Conservation (phyloP, 2,113 vertebrate species). For the Pedetes capensis region DNA sequence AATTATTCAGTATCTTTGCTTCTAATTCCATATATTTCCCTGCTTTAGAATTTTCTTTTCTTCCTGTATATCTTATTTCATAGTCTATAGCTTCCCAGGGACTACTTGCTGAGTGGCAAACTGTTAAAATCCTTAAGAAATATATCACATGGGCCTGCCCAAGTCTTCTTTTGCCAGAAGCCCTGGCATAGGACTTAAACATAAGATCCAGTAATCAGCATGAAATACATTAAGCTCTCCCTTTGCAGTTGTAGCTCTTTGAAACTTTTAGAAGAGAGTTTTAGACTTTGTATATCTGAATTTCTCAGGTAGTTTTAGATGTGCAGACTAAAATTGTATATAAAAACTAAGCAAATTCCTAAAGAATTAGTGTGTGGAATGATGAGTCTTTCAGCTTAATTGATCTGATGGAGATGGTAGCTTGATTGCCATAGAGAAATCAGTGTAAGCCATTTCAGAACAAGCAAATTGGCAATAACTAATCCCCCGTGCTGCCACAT, state of each 20-base stretch:
- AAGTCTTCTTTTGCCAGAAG: background rate
- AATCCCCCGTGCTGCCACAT: background rate
- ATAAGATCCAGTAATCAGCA: background rate
- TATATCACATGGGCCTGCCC: background rate
- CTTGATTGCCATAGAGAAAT: background rate
- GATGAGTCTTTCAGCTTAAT: background rate
- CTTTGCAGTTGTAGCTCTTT: background rate
- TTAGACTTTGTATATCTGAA: background rate
- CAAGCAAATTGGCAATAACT: background rate
- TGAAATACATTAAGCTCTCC: background rate
- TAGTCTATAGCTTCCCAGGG: background rate
- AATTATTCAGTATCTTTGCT: background rate
- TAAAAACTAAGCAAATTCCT: background rate
- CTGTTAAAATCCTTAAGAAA: background rate
- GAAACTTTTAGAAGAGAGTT: background rate
- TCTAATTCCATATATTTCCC: background rate
- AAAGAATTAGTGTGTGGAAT: background rate
- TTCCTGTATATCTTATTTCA: background rate
- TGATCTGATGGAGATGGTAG: background rate
- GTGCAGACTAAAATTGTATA: background rate
- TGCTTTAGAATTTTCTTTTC: background rate
- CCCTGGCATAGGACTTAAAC: background rate
- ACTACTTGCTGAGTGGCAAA: background rate
- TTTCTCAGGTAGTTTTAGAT: background rate
- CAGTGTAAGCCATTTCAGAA: background rate